A percentile compares a stretch with the other conserved stretches of the same genome.
Evolutionary conservation across 1,140 invertebrate genomes (phyloP).

Genomic region (Panagrolaimus sp.): DNA sequence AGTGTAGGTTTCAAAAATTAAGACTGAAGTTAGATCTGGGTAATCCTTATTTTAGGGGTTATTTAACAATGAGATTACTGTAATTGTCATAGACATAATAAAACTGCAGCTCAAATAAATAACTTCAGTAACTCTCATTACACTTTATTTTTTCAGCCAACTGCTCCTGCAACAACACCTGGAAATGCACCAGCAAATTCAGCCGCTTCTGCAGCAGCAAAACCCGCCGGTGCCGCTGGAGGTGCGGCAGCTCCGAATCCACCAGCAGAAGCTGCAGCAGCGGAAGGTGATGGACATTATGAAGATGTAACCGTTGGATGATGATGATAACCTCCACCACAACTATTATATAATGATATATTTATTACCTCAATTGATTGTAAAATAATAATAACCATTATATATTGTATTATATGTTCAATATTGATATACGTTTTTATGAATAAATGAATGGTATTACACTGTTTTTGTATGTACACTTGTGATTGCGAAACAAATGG

Average conservation of each 20-base stretch:
- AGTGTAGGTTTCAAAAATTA: too few relatives aligned
- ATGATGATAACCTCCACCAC: neutral
- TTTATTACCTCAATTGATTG: constrained; percentile 23
- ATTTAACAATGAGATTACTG: too few relatives aligned
- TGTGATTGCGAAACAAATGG: neutral
- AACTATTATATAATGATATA: too few relatives aligned
- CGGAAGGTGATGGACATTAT: constrained; percentile 21
- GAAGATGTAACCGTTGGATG: constrained; percentile 24
- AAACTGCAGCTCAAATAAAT: neutral
- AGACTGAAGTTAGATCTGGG: too few relatives aligned
- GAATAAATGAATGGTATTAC: neutral
- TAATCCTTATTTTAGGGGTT: too few relatives aligned
- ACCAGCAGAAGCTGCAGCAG: neutral
- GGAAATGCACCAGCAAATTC: too few relatives aligned
- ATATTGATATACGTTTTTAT: too few relatives aligned
- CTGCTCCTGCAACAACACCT: too few relatives aligned
- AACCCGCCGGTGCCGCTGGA: neutral
- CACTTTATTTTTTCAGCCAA: constrained; percentile 5
- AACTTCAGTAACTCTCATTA: too few relatives aligned
- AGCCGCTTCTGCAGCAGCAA: too few relatives aligned
- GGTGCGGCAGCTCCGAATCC: neutral
- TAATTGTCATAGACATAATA: neutral
- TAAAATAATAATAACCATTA: too few relatives aligned
- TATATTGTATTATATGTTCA: constrained; percentile 1
- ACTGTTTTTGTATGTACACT: neutral